A percentile compares a stretch with the other conserved stretches of the same genome.
Conservation (phyloP, 2,113 vertebrate genomes). For the Bos indicus region DNA sequence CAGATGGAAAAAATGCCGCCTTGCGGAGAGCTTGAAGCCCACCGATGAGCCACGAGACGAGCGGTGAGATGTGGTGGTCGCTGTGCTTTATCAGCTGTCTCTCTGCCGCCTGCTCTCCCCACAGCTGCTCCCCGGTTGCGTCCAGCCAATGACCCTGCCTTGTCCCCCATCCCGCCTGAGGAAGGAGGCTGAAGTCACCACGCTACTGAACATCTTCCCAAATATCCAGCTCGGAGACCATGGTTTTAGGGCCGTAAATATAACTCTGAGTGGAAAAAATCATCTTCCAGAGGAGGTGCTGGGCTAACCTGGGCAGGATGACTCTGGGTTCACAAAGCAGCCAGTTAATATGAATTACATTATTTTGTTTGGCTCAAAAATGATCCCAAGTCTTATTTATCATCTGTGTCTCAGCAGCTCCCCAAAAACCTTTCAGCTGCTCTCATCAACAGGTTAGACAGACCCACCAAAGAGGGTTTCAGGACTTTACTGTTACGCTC, state of each 20-base stretch:
- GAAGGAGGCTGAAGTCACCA: not conserved
- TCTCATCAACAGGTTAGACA: not conserved
- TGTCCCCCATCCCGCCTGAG: no score
- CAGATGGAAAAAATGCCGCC: not conserved
- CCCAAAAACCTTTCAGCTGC: not conserved
- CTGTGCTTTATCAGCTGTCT: not conserved
- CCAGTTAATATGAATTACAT: not conserved
- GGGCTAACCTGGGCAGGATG: not conserved
- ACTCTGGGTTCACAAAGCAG: not conserved
- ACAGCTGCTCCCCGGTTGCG: no score
- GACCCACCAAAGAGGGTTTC: not conserved
- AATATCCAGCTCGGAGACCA: not conserved
- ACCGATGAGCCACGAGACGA: accelerated
- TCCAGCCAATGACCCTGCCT: no score
- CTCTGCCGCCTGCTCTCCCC: not conserved
- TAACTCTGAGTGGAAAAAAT: not conserved
- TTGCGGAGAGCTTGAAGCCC: not conserved
- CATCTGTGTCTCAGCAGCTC: not conserved
- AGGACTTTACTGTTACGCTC: not conserved
- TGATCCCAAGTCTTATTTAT: not conserved
- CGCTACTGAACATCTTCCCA: not conserved
- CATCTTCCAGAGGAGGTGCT: not conserved
- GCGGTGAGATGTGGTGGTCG: accelerated
- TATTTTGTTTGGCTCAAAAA: slow-evolving; percentile 1
- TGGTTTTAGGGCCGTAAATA: not conserved